A percentile compares a stretch with the other conserved stretches of the same genome.
These are phyloP conservation scores for Erethizon dorsatum DNA, from an alignment of 2,797 vertebrate species.

Conservation along the genomic window DNA sequence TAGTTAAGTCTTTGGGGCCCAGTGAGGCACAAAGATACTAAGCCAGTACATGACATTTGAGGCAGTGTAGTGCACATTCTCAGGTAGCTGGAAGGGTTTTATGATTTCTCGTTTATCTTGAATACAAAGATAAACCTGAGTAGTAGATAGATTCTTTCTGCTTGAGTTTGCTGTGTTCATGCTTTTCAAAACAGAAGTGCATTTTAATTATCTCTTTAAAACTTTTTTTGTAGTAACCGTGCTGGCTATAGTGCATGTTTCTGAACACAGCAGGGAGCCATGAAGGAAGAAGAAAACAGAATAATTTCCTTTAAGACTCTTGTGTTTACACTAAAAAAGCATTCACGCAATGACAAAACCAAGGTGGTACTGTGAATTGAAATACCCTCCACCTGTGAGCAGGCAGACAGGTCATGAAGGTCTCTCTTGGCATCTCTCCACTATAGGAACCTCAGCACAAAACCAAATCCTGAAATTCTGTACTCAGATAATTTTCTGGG, in stretches of 20 bases:
- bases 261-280: neutral
- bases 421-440: neutral
- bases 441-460: neutral
- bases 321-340: neutral
- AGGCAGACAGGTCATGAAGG: fast-evolving
- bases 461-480: neutral
- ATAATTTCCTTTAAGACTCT: neutral
- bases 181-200: conserved; percentile 29
- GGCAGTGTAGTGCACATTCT: neutral
- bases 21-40: neutral
- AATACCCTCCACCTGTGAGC: neutral
- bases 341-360: neutral
- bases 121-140: conserved; percentile 7
- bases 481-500: neutral
- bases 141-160: neutral
- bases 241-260: neutral
- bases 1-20: neutral
- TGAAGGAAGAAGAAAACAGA: neutral
- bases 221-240: neutral
- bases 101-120: neutral
- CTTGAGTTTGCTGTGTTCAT: neutral
- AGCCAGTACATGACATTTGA: neutral
- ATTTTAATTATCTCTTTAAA: conserved; percentile 22
- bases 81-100: conserved; percentile 15
- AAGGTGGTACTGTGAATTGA: neutral